Evolutionary conservation across 2,797 vertebrate genomes (phyloP), one percentile per base, ranked within the genome.

Genomic region (Molossus molossus): DNA sequence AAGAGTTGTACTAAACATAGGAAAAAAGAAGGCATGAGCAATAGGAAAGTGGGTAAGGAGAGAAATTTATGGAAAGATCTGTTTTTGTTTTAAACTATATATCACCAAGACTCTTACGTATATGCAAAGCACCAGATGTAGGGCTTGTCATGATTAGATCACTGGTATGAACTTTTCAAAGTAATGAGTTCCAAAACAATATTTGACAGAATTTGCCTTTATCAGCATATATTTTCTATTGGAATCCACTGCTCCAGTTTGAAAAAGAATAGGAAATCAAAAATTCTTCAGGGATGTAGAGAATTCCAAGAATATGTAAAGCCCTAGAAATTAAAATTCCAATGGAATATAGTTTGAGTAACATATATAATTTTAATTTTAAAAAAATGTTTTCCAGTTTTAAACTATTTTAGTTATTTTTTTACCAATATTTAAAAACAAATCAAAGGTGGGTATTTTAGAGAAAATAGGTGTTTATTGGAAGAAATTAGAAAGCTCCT

Each of bases 371-470:
- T 23, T 37, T 86, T 83, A 57, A 37, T 5, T 88, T 2, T 33
- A 84, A 65, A 92, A 75, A 69, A 29, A 20, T 60, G 17, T n/a
- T 77, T 80, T 72, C 23, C 50, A 70, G 11, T 84, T 87, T 81
- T 81, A 85, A 67, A 37, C 29, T 40, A 50, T 72, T 76, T 58
- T 53, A 57, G 9, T 75, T 77, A 91, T 62, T 72, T 85, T 73
- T 12, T 70, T 87, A 45, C 7, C 10, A 77, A 27, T 88, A 88
- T 76, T 84, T 79, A 64, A 94, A 93, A 84, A 89, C 29, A 88
- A 91, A 62, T 37, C 18, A 50, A 85, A 91, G 21, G 9, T 62
- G 15, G 10, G 15, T 75, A 64, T 58, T 69, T 0, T 53, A 64
- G 9, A 67, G 15, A 53, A 75, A 72, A 45, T 40, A 2, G 10